Conservation (phyloP, 2,888 invertebrate species). For the Drosophila lacicola region DNA sequence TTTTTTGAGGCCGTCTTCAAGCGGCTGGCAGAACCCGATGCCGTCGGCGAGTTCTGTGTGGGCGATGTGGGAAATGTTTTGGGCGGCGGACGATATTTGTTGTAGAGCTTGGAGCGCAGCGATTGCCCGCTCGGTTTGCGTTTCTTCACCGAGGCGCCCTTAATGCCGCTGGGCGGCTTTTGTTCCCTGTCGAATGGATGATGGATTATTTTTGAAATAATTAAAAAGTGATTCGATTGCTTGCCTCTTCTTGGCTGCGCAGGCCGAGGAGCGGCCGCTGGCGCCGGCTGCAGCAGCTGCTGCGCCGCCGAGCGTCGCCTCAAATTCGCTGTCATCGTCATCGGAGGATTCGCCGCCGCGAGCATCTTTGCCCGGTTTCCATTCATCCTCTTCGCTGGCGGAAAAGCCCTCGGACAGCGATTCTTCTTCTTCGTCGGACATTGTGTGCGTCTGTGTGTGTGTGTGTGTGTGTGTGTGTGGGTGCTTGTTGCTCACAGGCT, state of each 20-base stretch:
- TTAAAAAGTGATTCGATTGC: constrained; percentile 7
- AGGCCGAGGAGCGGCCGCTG: constrained; percentile 57
- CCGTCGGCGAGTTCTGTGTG: constrained; percentile 76
- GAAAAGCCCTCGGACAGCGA: constrained; percentile 83
- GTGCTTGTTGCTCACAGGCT: constrained; percentile 78
- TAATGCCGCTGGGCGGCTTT: constrained; percentile 68
- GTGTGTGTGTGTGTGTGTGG: constrained; percentile 72
- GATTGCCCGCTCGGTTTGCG: constrained; percentile 76
- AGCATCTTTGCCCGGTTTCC: constrained; percentile 75
- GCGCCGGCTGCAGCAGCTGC: constrained; percentile 28
- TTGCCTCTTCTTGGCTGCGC: constrained; percentile 59
- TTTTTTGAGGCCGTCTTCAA: constrained; percentile 78
- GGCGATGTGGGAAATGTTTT: constrained; percentile 75
- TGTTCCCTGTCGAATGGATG: constrained; percentile 48
- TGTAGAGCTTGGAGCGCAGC: constrained; percentile 79
- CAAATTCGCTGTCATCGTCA: constrained; percentile 83
- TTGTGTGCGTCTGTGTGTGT: constrained; percentile 50
- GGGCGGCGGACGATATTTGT: constrained; percentile 81
- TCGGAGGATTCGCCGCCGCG: constrained; percentile 83
- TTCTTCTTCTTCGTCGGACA: constrained; percentile 84
- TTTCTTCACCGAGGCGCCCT: constrained; percentile 75
- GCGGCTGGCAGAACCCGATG: constrained; percentile 64
- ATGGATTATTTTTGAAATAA: constrained; percentile 23
- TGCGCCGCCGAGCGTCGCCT: constrained; percentile 56
- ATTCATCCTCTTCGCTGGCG: constrained; percentile 85